phyloP scores from a whole-genome alignment of 1,140 invertebrate genomes.

The Zaprionus vittiger region DNA sequence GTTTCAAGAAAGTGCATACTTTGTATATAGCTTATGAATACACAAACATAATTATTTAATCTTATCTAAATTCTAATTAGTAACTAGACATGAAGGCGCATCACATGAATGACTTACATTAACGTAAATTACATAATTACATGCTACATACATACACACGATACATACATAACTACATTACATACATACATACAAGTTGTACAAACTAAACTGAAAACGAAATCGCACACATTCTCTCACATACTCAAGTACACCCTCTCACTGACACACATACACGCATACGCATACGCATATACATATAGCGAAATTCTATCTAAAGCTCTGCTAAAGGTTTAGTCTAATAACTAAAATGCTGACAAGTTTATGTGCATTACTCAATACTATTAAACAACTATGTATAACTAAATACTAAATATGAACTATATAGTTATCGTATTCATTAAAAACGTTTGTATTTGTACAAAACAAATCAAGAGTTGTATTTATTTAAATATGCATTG shows the following conservation, averaged over 20 bases:
- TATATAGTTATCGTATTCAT: conserved; percentile 64
- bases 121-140: conserved; percentile 13
- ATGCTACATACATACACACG: conserved; percentile 23
- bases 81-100: conserved; percentile 44
- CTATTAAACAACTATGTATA: conserved; percentile 62
- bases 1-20: conserved; percentile 51
- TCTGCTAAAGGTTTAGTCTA: conserved; percentile 61
- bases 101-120: conserved; percentile 40
- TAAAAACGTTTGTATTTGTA: conserved; percentile 75
- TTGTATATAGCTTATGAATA: conserved; percentile 58
- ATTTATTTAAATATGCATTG: conserved; percentile 7
- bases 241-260: background rate
- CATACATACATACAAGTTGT: conserved; percentile 47
- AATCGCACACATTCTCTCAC: conserved; percentile 37
- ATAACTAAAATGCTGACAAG: conserved; percentile 68
- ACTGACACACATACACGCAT: conserved; percentile 7
- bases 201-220: conserved; percentile 41
- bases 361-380: conserved; percentile 77
- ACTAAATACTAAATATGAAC: conserved; percentile 54
- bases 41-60: conserved; percentile 42
- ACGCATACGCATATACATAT: conserved; percentile 48
- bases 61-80: conserved; percentile 24
- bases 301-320: conserved; percentile 63
- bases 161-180: conserved; percentile 24
- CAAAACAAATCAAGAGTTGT: conserved; percentile 44